These are phyloP conservation scores for Edolisoma coerulescens DNA, from an alignment of 2,113 vertebrate genomes.

Conservation along the genomic window DNA sequence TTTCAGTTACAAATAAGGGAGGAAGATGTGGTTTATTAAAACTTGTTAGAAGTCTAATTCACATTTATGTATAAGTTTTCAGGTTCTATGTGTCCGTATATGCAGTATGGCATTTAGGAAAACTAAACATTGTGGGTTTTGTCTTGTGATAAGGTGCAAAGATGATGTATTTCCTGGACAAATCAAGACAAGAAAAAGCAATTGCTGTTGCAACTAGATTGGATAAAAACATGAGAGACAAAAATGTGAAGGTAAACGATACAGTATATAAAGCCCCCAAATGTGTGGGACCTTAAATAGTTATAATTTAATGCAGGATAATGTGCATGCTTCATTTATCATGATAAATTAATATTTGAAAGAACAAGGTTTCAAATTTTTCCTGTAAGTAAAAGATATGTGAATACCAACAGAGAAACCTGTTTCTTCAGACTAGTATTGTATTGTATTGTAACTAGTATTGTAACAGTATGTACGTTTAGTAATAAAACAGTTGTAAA, in stretches of 20 bases:
- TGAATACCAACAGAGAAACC: not conserved
- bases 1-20: not conserved
- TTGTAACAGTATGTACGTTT: not conserved
- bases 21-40: not conserved
- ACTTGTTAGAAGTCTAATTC: not conserved
- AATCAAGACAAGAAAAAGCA: slow-evolving; percentile 81
- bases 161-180: slow-evolving; percentile 83
- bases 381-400: rapidly evolving
- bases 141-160: slow-evolving; percentile 75
- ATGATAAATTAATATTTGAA: not conserved
- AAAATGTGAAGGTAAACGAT: slow-evolving; percentile 77
- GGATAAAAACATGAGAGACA: slow-evolving; percentile 76
- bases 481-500: not conserved
- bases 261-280: not conserved
- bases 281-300: not conserved
- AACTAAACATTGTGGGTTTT: not conserved
- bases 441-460: no score
- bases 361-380: not conserved
- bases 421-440: not conserved
- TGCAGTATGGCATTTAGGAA: not conserved
- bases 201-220: slow-evolving; percentile 75
- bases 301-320: not conserved
- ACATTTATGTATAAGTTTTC: rapidly evolving
- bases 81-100: not conserved
- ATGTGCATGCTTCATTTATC: not conserved